A percentile compares a stretch with the other conserved stretches of the same genome.
These are phyloP conservation scores for Nyctibius grandis DNA, from an alignment of 2,797 vertebrate species.

Conservation along the genomic window DNA sequence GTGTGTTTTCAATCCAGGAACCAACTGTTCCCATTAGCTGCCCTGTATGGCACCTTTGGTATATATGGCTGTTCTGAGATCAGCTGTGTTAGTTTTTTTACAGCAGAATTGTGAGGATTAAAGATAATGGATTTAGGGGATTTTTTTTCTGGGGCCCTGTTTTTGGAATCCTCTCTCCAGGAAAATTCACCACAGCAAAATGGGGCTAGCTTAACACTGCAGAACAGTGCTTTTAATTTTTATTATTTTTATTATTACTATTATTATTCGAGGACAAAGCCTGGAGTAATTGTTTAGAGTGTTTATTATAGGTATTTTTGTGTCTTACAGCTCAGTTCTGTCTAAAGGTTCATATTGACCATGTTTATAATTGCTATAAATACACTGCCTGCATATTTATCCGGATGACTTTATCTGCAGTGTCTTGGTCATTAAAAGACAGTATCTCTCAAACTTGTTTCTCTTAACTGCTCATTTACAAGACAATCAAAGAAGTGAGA, in stretches of 20 bases:
- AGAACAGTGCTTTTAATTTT: background rate
- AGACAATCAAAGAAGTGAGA: background rate
- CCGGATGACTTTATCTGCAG: background rate
- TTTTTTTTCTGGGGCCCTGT: background rate
- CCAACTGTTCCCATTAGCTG: background rate
- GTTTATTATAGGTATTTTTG: background rate
- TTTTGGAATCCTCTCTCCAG: background rate
- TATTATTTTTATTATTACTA: background rate
- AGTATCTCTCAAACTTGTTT: background rate
- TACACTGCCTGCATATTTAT: background rate
- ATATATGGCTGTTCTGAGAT: background rate
- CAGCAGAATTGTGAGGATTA: background rate
- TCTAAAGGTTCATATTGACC: background rate
- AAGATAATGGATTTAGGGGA: background rate
- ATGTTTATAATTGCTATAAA: background rate
- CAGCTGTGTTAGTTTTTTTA: background rate
- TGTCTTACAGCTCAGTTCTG: background rate
- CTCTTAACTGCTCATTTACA: background rate
- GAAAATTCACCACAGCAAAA: background rate
- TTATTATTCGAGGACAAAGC: background rate
- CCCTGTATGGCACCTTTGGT: background rate
- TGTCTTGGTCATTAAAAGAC: background rate
- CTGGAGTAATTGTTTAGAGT: background rate
- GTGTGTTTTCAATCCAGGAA: background rate
- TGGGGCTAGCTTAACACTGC: background rate